These are phyloP conservation scores for Actias luna DNA, from an alignment of 2,888 invertebrate species.

Conservation along the genomic window DNA sequence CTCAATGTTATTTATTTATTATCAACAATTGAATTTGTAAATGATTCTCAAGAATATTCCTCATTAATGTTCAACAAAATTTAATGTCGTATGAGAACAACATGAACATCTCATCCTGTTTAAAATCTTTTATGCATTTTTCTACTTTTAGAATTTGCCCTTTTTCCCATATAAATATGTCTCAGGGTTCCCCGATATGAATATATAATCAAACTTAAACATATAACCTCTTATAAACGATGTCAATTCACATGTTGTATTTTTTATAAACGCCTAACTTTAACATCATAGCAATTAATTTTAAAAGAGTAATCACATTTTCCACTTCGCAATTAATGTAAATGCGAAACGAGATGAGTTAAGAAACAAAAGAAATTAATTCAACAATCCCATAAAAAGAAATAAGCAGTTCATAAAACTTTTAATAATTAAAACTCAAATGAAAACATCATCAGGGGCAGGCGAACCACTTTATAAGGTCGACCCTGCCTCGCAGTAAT, in stretches of 20 bases:
- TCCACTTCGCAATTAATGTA: constrained; percentile 18
- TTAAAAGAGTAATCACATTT: constrained; percentile 14
- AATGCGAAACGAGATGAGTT: constrained; percentile 47
- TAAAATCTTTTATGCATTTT: neutral
- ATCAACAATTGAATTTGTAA: too few species aligned
- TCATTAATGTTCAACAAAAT: too few species aligned
- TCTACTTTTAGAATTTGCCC: too few species aligned
- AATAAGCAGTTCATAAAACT: constrained; percentile 81
- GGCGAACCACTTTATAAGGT: constrained; percentile 42
- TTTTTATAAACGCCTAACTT: constrained; percentile 25
- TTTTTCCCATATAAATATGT: too few species aligned
- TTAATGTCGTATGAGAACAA: too few species aligned
- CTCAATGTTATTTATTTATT: too few species aligned
- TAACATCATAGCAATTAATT: constrained; percentile 6
- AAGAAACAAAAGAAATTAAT: constrained; percentile 79
- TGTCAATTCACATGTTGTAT: neutral
- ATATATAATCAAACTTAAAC: neutral
- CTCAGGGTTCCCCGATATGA: too few species aligned
- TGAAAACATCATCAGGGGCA: constrained; percentile 67
- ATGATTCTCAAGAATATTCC: too few species aligned
- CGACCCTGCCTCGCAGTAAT: constrained; percentile 27
- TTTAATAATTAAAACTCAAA: constrained; percentile 80
- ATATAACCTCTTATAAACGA: neutral
- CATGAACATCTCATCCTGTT: too few species aligned
- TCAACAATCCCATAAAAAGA: constrained; percentile 77